Percentiles rank a stretch among this genome's conserved stretches.
phyloP scores from a whole-genome alignment of 1,140 invertebrate genomes.

The Polyergus mexicanus region DNA sequence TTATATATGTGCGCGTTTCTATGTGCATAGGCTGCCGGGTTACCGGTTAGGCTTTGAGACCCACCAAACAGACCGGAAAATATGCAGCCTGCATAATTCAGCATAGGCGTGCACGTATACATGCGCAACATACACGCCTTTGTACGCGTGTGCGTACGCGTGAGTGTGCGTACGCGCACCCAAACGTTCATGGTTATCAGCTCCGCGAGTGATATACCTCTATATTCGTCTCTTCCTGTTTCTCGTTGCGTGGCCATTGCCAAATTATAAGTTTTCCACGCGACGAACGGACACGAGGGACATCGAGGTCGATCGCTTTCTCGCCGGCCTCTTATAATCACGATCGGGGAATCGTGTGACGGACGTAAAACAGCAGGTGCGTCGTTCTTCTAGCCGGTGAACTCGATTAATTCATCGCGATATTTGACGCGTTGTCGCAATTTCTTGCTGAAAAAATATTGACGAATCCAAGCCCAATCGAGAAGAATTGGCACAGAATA shows the following conservation, averaged over 20 bases:
- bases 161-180: slow-evolving; percentile 6
- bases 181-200: slow-evolving; percentile 64
- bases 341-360: slow-evolving; percentile 25
- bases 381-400: slow-evolving; percentile 14
- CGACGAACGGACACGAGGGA: slow-evolving; percentile 73
- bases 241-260: slow-evolving; percentile 64
- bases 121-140: slow-evolving; percentile 43
- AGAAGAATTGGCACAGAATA: background rate
- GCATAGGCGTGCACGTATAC: slow-evolving; percentile 71
- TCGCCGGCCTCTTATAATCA: slow-evolving; percentile 26
- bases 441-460: background rate
- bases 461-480: background rate
- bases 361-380: slow-evolving; percentile 33
- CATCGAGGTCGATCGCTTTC: slow-evolving; percentile 76
- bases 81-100: slow-evolving; percentile 86
- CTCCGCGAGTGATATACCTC: slow-evolving; percentile 52
- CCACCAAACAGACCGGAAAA: slow-evolving; percentile 86
- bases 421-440: slow-evolving; percentile 12
- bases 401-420: slow-evolving; percentile 25
- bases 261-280: slow-evolving; percentile 78
- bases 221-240: slow-evolving; percentile 55
- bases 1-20: background rate
- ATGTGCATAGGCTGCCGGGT: slow-evolving; percentile 74
- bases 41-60: slow-evolving; percentile 85
- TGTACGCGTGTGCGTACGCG: background rate